Evolutionary conservation across 1,140 invertebrate species (phyloP).

Genomic region (Lepidurus packardi): DNA sequence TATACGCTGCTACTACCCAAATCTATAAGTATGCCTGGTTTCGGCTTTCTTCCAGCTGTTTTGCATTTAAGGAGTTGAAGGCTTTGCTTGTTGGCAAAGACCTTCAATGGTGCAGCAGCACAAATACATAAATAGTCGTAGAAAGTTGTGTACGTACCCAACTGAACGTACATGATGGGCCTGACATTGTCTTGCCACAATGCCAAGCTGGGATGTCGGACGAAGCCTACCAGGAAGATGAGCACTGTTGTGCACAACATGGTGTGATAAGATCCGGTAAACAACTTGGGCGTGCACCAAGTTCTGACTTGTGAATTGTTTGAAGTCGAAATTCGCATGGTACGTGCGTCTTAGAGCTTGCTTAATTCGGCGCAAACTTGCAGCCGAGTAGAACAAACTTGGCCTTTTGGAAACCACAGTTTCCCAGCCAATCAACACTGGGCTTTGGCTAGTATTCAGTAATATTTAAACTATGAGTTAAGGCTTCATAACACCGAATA

Average conservation of each 20-base stretch:
- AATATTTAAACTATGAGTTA: too few species aligned
- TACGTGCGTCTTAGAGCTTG: neutral
- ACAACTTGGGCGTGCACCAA: neutral
- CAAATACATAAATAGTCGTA: neutral
- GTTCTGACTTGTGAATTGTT: neutral
- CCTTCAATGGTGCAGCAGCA: neutral
- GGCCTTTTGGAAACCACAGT: too few species aligned
- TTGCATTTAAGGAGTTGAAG: neutral
- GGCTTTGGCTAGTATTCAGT: too few species aligned
- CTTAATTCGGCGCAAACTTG: neutral
- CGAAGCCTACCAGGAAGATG: neutral
- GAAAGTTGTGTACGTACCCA: neutral
- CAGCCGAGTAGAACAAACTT: neutral
- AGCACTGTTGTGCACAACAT: conserved; percentile 14
- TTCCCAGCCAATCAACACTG: too few species aligned
- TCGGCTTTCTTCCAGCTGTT: neutral
- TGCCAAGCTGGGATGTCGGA: neutral
- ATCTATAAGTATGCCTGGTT: neutral
- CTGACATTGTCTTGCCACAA: neutral
- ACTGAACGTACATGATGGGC: neutral
- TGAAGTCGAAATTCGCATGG: neutral
- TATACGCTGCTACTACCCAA: too few species aligned
- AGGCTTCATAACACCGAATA: neutral
- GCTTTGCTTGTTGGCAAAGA: neutral
- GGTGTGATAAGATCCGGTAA: conserved; percentile 8